Base-by-base conservation (phyloP, 2,797 vertebrate species). In the Heliangelus exortis region DNA sequence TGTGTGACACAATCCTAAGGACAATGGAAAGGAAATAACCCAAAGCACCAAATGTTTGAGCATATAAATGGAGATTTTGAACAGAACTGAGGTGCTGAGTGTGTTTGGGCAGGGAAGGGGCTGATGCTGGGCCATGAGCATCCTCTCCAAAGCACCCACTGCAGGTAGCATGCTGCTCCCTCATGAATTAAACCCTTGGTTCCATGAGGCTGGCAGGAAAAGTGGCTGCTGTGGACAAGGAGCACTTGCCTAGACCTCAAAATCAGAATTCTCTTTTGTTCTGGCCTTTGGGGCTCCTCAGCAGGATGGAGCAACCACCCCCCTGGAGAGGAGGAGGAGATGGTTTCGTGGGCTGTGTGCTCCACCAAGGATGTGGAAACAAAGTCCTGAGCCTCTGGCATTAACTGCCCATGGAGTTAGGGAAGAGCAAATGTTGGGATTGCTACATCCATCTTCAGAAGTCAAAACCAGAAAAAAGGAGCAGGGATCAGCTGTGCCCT, bases 281-380 rank as follows among this genome's bases (percentile, higher is more conserved):
- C 61, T 31, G 45, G 34, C 13, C 53, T 48, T n/a, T 63, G 39
- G 31, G 61, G 47, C 2, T 84, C 36, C 55, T 59, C 34, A 5
- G 45, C 7, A 4, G 0, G 0, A 41, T 2, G 10, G 41, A 86
- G 57, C 15, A 58, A 20, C 10, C 33, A 29, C 1, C 13, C 13
- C 4, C 2, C 71, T 54, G 36, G 31, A 41, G 47, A 69, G 26
- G 33, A 45, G 72, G 36, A 75, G 1, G 5, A 65, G 63, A 23
- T 0, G 53, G 18, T 10, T 2, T 0, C 0, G 3, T 16, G 11
- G 7, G 31, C 33, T 29, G 8, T 7, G 41, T 2, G 14, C 7
- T 76, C n/a, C 41, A 15, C 6, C 39, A 20, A 23, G 63, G 14
- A 9, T 1, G 2, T 59, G 75, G 63, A 39, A 45, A 29, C 15